Base-by-base conservation (phyloP, 2,113 vertebrate genomes). In the Pampusana beccarii region DNA sequence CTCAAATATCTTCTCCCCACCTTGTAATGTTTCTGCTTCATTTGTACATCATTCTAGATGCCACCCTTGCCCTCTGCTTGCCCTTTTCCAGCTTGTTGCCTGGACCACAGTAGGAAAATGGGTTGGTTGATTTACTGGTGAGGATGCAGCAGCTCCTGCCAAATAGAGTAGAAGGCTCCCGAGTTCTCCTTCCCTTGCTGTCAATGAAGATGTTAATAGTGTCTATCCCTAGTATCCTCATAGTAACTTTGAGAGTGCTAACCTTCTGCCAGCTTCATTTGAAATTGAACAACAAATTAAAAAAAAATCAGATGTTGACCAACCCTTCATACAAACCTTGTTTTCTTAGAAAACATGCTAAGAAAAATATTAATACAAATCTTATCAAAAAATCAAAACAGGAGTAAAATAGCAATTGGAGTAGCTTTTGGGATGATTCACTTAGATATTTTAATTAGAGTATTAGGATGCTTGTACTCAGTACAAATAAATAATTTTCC, bases 401-500 rank as follows among this genome's bases (percentile, higher is more conserved):
- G 16, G 51, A 88, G 25, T 53, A 71, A 90, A 67, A 51, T 42
- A 54, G 0, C 34, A 92, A 74, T 73, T 66, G 46, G 57, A 70
- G 13, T 60, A 80, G 42, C 29, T 90, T 82, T 88, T 51, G 70
- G 33, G 33, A 60, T 82, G 34, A 64, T 82, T 85, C 23, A 42
- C 46, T 40, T 65, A 74, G 31, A 21, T 84, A 73, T 79, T 93
- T 78, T 51, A 58, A 75, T 66, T 81, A 84, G 60, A 54, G 15
- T 71, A 71, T 75, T 40, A 56, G 53, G 86, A 62, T 85, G 20
- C 57, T 95, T 80, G 50, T 67, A 92, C 38, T 88, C 26, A 79
- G n/a, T 72, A 81, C 50, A 92, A 92, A 94, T 58, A 92, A 69
- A 53, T 72, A 67, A 86, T 36, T 93, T 88, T 92, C 54, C 38